Base-by-base conservation (phyloP, 2,888 invertebrate species). In the Mesorhabditis belari region DNA sequence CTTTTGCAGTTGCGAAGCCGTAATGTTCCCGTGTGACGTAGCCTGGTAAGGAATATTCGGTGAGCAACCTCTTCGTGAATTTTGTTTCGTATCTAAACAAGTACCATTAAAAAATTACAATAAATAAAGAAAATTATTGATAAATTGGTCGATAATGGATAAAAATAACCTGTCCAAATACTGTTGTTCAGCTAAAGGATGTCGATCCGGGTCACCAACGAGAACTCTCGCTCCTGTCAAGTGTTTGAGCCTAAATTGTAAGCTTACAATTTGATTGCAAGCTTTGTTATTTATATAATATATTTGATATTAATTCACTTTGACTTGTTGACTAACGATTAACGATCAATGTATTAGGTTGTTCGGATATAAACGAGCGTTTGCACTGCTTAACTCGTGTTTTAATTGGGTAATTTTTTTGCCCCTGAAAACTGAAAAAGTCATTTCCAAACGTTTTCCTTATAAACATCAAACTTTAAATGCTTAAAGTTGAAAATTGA, bases 11-110 rank as follows among this genome's bases (percentile, higher is more conserved):
- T 29, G 68, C 69, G 57, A 73, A 73, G 26, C 73, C 73, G 57
- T 73, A 73, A 56, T 71, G 71, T 52, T 71, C 70, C 49, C 62
- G 62, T 24, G 70, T 70, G 12, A 73, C 70, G 49, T 73, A 73
- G 19, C 69, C 71, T 12, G 73, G 71, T 5, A 73, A 61, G 23
- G 63, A 55, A 56, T 70, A 73, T 28, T 69, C 62, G 21, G 50
- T 60, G 6, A 73, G 5, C 26, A 35, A 28, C 4, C 19, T 60
- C 57, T 70, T 70, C 12, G 49, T 62, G 58, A 70, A 73, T 35
- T 58, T 54, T n/a, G 62, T 57, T 25, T 58, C 60, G 59, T 73
- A 73, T 26, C 72, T 72, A 60, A 53, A 64, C 62, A 29, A 28
- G 5, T 25, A 51, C 19, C 9, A 19, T 5, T 19, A n/a, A n/a